A percentile compares a stretch with the other conserved stretches of the same genome.
These are phyloP conservation scores for Coreius guichenoti DNA, from an alignment of 2,797 vertebrate species.

Conservation along the genomic window DNA sequence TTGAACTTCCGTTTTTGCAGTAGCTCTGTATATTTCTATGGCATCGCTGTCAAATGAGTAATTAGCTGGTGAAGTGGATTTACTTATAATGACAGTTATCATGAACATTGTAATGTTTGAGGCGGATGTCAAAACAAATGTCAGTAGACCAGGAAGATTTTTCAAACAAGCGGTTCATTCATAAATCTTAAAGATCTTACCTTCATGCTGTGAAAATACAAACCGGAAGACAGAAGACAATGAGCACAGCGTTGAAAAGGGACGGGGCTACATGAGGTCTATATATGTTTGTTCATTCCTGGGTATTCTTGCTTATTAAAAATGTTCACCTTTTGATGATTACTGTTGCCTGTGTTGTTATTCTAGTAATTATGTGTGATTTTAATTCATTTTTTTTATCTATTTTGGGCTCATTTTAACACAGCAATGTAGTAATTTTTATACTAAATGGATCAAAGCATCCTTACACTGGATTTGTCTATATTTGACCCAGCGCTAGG, in stretches of 20 bases:
- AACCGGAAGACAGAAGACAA: neutral
- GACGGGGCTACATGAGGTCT: neutral
- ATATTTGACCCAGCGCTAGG: neutral
- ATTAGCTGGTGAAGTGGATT: too few relatives aligned
- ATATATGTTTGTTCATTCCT: neutral
- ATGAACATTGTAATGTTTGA: too few relatives aligned
- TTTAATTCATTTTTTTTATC: too few relatives aligned
- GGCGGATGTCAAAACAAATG: too few relatives aligned
- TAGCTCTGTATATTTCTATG: neutral
- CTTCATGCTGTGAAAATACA: too few relatives aligned
- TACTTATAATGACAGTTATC: too few relatives aligned
- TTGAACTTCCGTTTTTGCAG: neutral
- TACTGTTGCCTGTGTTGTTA: neutral
- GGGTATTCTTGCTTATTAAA: neutral
- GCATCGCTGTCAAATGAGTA: too few relatives aligned
- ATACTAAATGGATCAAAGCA: too few relatives aligned
- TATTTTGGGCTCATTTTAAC: neutral
- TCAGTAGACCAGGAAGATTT: too few relatives aligned
- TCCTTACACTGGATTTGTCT: neutral
- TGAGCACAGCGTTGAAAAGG: neutral
- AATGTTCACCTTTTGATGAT: neutral
- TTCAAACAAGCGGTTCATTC: too few relatives aligned
- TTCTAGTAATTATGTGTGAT: neutral
- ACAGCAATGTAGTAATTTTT: neutral
- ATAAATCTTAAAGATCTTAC: too few relatives aligned